Base-by-base conservation (phyloP, 1,140 invertebrate species). In the Stenopsyche tienmushanensis region DNA sequence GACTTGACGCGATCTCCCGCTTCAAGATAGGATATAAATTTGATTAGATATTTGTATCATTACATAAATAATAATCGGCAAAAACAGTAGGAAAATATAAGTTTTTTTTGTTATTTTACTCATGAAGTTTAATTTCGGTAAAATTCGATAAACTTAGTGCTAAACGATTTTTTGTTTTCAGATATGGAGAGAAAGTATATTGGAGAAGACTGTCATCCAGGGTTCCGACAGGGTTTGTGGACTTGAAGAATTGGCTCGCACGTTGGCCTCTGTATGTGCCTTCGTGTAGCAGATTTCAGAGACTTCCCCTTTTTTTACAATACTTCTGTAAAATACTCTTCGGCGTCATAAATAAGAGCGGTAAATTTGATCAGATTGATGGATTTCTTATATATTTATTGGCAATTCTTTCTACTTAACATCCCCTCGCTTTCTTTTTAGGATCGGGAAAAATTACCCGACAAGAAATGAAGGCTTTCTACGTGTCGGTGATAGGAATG, bases 301-400 rank as follows among this genome's bases (percentile, higher is more conserved):
- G 87, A 23, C 79, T 89, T 41, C 88, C 88, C 0, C 77, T 89
- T 1, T 90, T 88, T 80, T 74, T 90, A 5, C 87, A 89, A 72
- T 87, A 88, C 73, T 82, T 89, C 62, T 85, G 86, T 66, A 88
- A 87, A 77, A 85, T 89, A 65, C 73, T 90, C 23, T 90, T 88
- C 74, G 84, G 86, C 72, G 85, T 87, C n/a, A 85, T 89, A 54
- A 88, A 90, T 72, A 84, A 83, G 77, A 82, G 79, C 66, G 82
- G 86, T 87, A 75, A 80, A 77, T 74, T n/a, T n/a, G n/a, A n/a
- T n/a, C n/a, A n/a, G 57, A 53, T n/a, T n/a, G n/a, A n/a, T n/a
- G n/a, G n/a, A n/a, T n/a, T n/a, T n/a, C n/a, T n/a, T n/a, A n/a
- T n/a, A n/a, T n/a, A n/a, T 39, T 39, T 39, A 39, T 39, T 39